phyloP scores from a whole-genome alignment of 2,888 invertebrate species.

The Polyommatus iphigenia region DNA sequence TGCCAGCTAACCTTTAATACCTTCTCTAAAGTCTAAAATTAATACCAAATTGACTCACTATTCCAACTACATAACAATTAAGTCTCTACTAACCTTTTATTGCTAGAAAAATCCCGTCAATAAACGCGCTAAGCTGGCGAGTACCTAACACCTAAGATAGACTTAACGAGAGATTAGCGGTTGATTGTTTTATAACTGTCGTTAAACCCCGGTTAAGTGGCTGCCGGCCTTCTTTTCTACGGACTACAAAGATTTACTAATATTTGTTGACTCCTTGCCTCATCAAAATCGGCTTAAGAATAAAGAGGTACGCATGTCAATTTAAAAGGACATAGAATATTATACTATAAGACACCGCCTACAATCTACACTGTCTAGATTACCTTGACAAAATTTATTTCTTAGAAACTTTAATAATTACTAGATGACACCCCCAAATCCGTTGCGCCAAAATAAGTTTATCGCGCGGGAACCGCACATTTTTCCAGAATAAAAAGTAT shows the following conservation, averaged over 20 bases:
- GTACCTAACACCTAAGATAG: not conserved
- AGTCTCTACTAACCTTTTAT: not conserved
- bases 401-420: too few relatives aligned
- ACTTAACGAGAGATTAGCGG: conserved; percentile 70
- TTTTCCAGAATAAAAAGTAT: too few relatives aligned
- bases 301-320: not conserved
- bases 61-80: not conserved
- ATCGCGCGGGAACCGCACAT: too few relatives aligned
- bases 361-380: too few relatives aligned
- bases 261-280: too few relatives aligned
- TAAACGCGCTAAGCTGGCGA: not conserved
- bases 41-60: not conserved
- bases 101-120: not conserved
- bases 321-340: too few relatives aligned
- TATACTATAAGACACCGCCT: too few relatives aligned
- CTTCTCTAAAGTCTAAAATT: not conserved
- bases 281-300: too few relatives aligned
- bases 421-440: too few relatives aligned
- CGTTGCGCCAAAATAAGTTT: too few relatives aligned
- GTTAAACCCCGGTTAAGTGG: conserved; percentile 54
- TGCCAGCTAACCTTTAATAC: not conserved
- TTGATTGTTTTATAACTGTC: conserved; percentile 74
- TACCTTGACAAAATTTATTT: too few relatives aligned
- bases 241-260: not conserved
- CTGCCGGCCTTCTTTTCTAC: not conserved